A percentile compares a stretch with the other conserved stretches of the same genome.
Evolutionary conservation across 1,140 invertebrate species (phyloP).

Genomic region (Eriosoma lanigerum): DNA sequence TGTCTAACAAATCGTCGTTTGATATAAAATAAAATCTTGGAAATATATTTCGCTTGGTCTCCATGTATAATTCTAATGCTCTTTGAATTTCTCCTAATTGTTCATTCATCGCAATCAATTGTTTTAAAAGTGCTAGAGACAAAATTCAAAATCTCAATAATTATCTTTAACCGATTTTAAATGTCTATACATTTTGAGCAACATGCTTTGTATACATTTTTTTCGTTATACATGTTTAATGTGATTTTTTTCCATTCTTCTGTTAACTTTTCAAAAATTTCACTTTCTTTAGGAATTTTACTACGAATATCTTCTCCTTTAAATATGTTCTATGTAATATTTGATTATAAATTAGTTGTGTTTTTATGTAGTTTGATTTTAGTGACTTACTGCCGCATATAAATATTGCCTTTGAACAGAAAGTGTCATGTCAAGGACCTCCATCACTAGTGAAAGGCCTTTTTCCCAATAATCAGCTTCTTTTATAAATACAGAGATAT

Average conservation of each 20-base stretch:
- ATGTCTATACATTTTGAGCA: slow-evolving; percentile 2
- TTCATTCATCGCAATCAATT: background rate
- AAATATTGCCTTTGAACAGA: slow-evolving; percentile 13
- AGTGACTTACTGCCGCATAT: background rate
- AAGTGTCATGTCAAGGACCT: slow-evolving; percentile 31
- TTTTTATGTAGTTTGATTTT: no score
- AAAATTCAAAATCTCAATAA: background rate
- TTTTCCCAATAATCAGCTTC: slow-evolving; percentile 30
- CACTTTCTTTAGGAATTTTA: slow-evolving; percentile 76
- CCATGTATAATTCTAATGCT: slow-evolving; percentile 78
- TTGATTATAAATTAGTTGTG: background rate
- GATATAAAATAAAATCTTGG: slow-evolving; percentile 86
- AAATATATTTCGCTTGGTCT: slow-evolving; percentile 80
- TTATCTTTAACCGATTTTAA: no score
- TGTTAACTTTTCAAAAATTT: slow-evolving; percentile 73
- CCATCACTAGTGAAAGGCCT: slow-evolving; percentile 19
- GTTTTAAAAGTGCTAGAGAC: slow-evolving; percentile 13
- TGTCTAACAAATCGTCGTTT: slow-evolving; percentile 84
- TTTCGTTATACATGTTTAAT: slow-evolving; percentile 56
- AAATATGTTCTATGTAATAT: slow-evolving; percentile 69
- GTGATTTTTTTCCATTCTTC: slow-evolving; percentile 74
- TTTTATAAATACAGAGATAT: slow-evolving; percentile 22
- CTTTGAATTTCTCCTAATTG: slow-evolving; percentile 56
- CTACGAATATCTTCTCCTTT: slow-evolving; percentile 79
- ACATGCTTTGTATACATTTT: slow-evolving; percentile 56